Percentiles rank a stretch among this genome's conserved stretches.
Evolutionary conservation across 1,140 invertebrate genomes (phyloP).

Genomic region (Drosophila asahinai): DNA sequence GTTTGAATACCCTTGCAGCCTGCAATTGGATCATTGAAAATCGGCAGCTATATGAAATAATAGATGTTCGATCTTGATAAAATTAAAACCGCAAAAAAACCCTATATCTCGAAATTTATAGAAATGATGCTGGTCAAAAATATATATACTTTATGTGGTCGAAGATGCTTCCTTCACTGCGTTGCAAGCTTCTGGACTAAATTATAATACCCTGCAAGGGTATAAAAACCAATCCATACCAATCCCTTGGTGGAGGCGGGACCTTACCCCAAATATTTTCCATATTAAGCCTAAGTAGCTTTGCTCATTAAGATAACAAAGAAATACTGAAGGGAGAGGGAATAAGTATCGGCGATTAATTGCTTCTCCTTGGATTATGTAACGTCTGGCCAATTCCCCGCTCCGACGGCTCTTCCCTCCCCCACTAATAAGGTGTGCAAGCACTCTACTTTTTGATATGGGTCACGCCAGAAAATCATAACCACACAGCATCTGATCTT

Average conservation of each 20-base stretch:
- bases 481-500: constrained; percentile 57
- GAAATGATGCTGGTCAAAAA: too few species aligned
- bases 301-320: constrained; percentile 67
- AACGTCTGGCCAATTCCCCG: constrained; percentile 37
- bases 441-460: constrained; percentile 50
- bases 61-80: too few species aligned
- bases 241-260: constrained; percentile 19
- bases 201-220: too few species aligned
- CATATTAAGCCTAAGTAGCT: constrained; percentile 74
- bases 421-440: constrained; percentile 52
- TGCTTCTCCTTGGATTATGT: constrained; percentile 57
- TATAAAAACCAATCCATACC: constrained; percentile 45
- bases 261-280: constrained; percentile 59
- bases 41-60: too few species aligned
- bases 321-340: background rate
- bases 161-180: too few species aligned
- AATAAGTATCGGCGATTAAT: constrained; percentile 55
- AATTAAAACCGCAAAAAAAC: too few species aligned
- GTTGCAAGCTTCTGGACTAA: too few species aligned
- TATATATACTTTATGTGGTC: too few species aligned
- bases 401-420: background rate
- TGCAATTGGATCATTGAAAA: too few species aligned
- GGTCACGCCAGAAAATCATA: constrained; percentile 49
- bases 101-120: too few species aligned
- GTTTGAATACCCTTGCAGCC: background rate